Evolutionary conservation across 2,888 invertebrate species (phyloP).

Genomic region (Cataglyphis cursor): DNA sequence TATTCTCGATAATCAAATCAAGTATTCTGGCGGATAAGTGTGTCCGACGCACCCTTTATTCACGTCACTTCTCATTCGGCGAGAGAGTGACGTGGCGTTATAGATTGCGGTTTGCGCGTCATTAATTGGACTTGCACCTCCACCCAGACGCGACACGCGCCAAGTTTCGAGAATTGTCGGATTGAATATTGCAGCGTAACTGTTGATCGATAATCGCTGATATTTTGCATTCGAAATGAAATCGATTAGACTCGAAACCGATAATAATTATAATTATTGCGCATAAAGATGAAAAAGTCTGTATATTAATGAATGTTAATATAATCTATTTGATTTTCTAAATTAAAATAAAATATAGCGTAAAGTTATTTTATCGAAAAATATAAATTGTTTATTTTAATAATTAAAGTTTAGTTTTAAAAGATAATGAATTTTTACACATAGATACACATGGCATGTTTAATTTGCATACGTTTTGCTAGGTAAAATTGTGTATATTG

Average conservation of each 20-base stretch:
- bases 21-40: constrained; percentile 34
- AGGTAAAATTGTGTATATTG: neutral
- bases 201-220: constrained; percentile 43
- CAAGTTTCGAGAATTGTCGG: constrained; percentile 55
- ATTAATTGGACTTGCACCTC: constrained; percentile 56
- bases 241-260: constrained; percentile 14
- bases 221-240: neutral
- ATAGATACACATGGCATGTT: neutral
- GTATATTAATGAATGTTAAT: neutral
- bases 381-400: neutral
- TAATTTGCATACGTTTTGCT: neutral
- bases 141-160: constrained; percentile 31
- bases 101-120: constrained; percentile 49
- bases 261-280: neutral
- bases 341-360: neutral
- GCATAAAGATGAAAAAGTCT: neutral
- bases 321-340: neutral
- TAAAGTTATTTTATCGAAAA: neutral
- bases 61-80: constrained; percentile 38
- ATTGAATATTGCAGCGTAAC: constrained; percentile 2
- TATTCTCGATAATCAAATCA: constrained; percentile 38
- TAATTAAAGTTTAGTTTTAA: neutral
- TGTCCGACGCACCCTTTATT: constrained; percentile 49
- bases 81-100: constrained; percentile 42
- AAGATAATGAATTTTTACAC: neutral